Conservation (phyloP, 2,797 vertebrate species). For the Allochrocebus solatus region DNA sequence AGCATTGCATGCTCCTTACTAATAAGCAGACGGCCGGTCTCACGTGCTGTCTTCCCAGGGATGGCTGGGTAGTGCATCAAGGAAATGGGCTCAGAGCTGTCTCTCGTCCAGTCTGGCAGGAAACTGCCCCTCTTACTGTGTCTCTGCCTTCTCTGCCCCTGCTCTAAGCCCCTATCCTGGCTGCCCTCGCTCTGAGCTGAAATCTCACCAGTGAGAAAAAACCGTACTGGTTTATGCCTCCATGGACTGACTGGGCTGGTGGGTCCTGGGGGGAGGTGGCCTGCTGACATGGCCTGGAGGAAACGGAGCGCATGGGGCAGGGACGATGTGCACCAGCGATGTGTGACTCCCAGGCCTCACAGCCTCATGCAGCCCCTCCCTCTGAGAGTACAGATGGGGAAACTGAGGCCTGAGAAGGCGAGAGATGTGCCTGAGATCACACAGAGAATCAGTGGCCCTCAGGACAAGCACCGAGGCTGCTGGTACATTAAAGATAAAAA, state of each 20-base stretch:
- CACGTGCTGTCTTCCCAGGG: neutral
- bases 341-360: neutral
- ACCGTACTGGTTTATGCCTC: neutral
- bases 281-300: accelerated
- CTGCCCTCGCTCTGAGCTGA: neutral
- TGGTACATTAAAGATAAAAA: neutral
- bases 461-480: neutral
- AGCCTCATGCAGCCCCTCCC: too few relatives aligned
- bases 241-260: accelerated
- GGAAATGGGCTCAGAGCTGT: neutral
- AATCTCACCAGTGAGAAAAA: neutral
- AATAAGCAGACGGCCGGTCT: neutral
- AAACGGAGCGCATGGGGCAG: accelerated
- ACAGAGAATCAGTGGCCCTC: neutral
- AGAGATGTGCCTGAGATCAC: neutral
- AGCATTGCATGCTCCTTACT: accelerated
- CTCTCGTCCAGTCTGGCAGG: neutral
- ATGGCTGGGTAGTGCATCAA: neutral
- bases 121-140: too few relatives aligned
- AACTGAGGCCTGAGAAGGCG: neutral
- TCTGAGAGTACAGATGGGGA: neutral
- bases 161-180: neutral
- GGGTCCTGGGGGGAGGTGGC: neutral
- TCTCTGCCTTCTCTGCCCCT: neutral
- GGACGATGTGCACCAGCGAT: neutral